Conservation (phyloP, 2,113 vertebrate species). For the Oncorhynchus gorbuscha region DNA sequence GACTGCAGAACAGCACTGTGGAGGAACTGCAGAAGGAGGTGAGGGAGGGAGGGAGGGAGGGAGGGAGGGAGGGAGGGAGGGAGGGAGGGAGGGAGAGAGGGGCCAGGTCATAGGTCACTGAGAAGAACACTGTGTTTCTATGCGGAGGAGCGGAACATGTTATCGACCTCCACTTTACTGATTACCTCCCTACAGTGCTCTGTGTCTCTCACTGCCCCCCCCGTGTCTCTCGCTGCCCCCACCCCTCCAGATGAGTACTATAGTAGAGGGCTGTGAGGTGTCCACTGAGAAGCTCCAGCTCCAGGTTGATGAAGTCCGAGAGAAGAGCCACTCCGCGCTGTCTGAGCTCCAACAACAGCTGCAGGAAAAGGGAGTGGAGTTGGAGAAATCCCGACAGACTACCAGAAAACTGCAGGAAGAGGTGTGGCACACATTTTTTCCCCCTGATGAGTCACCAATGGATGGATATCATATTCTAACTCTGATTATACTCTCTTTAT, state of each 20-base stretch:
- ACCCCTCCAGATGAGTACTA: conserved; percentile 79
- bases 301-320: conserved; percentile 86
- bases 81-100: conserved; percentile 63
- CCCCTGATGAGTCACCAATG: conserved; percentile 33
- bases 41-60: conserved; percentile 48
- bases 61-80: conserved; percentile 60
- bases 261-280: conserved; percentile 78
- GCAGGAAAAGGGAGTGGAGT: conserved; percentile 84
- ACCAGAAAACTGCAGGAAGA: conserved; percentile 84
- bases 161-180: no score
- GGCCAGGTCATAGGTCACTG: background rate
- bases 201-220: background rate
- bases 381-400: conserved; percentile 79
- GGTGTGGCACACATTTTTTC: conserved; percentile 70
- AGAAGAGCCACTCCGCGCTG: conserved; percentile 82
- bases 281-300: conserved; percentile 85
- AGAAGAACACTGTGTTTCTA: no score
- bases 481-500: background rate
- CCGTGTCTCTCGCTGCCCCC: background rate
- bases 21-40: conserved; percentile 93
- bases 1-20: conserved; percentile 80
- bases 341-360: conserved; percentile 81
- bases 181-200: no score
- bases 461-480: background rate
- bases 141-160: no score